A percentile compares a stretch with the other conserved stretches of the same genome.
phyloP scores from a whole-genome alignment of 2,888 invertebrate species.

The Parnassius mnemosyne region DNA sequence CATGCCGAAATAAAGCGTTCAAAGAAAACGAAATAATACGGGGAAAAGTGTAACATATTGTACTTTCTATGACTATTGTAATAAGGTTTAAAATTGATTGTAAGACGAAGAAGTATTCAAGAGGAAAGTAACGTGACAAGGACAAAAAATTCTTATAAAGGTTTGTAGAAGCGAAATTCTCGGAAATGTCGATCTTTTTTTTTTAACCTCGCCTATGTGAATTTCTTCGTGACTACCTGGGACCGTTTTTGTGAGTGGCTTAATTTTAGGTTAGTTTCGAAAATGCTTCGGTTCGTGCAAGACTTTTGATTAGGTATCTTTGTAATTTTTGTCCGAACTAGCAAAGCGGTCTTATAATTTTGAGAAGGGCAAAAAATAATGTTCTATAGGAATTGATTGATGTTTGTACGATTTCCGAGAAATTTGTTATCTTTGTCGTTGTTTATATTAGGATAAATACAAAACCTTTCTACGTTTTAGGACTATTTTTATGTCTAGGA shows the following conservation, averaged over 20 bases:
- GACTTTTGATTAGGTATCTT: constrained; percentile 1
- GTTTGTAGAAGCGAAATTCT: constrained; percentile 47
- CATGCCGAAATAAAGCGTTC: constrained; percentile 14
- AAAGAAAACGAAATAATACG: constrained; percentile 17
- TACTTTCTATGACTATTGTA: not conserved
- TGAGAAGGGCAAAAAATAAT: constrained; percentile 8
- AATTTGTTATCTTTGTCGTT: no score
- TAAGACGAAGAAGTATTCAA: constrained; percentile 20
- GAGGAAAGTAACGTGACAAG: constrained; percentile 37
- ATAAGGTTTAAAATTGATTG: constrained; percentile 28
- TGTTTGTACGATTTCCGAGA: constrained; percentile 10
- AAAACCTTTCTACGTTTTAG: no score
- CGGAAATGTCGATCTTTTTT: constrained; percentile 60
- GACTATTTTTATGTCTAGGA: no score
- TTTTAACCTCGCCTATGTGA: constrained; percentile 39
- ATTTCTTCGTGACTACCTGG: constrained; percentile 54
- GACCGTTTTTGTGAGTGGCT: constrained; percentile 26
- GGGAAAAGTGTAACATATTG: not conserved
- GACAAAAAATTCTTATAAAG: constrained; percentile 40
- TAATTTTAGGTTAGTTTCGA: constrained; percentile 26
- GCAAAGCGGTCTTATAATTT: constrained; percentile 21
- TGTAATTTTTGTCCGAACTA: constrained; percentile 24
- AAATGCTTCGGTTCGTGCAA: constrained; percentile 9
- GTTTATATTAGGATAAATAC: no score
- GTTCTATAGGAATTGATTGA: constrained; percentile 7